A percentile compares a stretch with the other conserved stretches of the same genome.
Conservation (phyloP, 2,797 vertebrate genomes). For the Phyllotis vaccarum region DNA sequence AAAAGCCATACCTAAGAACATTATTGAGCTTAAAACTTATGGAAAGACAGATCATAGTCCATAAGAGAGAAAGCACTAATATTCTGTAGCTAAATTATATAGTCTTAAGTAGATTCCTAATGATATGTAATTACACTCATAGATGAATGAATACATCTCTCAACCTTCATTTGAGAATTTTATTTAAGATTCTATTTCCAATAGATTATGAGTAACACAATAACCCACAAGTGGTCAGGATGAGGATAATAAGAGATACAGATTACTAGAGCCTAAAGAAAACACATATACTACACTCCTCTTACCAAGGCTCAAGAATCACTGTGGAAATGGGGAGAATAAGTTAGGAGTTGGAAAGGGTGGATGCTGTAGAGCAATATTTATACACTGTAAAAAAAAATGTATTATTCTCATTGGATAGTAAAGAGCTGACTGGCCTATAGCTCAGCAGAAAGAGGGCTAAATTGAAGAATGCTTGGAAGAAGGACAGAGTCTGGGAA, state of each 20-base stretch:
- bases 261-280: background rate
- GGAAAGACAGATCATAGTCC: background rate
- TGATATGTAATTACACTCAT: background rate
- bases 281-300: no score
- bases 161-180: background rate
- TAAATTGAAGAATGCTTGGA: background rate
- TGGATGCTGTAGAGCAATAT: background rate
- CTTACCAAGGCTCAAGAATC: background rate
- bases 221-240: background rate
- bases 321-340: background rate
- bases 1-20: background rate
- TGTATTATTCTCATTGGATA: background rate
- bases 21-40: background rate
- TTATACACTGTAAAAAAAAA: background rate
- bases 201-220: background rate
- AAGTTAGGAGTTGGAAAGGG: background rate
- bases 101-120: background rate
- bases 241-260: background rate
- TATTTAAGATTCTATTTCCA: background rate
- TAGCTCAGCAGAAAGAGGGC: background rate
- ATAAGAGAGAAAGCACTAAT: background rate
- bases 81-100: background rate
- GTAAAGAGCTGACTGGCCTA: background rate
- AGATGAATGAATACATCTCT: background rate
- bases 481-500: background rate